phyloP scores from a whole-genome alignment of 2,797 vertebrate genomes.

The Hirundo rustica region DNA sequence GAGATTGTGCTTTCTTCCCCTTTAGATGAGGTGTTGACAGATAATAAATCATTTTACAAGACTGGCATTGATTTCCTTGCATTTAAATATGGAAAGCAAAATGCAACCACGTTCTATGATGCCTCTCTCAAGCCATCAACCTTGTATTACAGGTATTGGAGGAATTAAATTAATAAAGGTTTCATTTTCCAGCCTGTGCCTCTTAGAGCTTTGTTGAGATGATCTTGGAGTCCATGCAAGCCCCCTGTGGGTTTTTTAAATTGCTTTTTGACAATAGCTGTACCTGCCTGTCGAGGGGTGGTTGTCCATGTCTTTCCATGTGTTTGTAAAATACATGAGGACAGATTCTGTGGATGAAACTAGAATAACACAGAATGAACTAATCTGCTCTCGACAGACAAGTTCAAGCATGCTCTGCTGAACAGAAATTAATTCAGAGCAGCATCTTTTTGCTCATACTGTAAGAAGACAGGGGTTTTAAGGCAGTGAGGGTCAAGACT shows the following conservation, averaged over 20 bases:
- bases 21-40: conserved; percentile 7
- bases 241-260: neutral
- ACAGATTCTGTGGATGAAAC: neutral
- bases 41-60: conserved; percentile 28
- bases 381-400: neutral
- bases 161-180: neutral
- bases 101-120: neutral
- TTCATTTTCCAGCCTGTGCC: neutral
- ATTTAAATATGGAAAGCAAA: conserved; percentile 12
- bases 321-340: neutral
- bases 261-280: neutral
- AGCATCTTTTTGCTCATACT: neutral
- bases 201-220: neutral
- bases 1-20: neutral
- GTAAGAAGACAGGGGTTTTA: neutral
- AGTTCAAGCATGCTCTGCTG: neutral
- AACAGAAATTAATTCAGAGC: neutral
- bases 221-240: neutral
- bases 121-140: neutral
- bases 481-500: neutral
- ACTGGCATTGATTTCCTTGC: neutral
- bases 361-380: neutral
- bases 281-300: neutral
- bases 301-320: neutral
- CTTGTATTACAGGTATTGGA: neutral